Conservation (phyloP, 1,140 invertebrate genomes). For the Aporrectodea caliginosa region DNA sequence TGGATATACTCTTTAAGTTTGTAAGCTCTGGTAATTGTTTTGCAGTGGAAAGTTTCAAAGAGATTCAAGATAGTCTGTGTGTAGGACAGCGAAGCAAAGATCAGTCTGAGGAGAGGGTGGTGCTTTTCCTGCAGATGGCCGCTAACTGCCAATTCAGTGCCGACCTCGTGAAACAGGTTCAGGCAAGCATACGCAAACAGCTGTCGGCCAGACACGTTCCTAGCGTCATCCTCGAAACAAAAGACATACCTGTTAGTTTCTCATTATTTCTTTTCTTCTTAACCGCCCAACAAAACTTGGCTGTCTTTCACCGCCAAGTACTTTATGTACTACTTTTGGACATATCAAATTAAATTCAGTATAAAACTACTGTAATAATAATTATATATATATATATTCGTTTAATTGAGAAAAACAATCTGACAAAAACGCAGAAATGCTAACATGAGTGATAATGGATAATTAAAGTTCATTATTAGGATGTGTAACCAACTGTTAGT, state of each 20-base stretch:
- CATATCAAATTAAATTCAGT: too few relatives aligned
- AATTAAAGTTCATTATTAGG: too few relatives aligned
- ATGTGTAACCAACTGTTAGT: too few relatives aligned
- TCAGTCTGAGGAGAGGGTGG: constrained; percentile 59
- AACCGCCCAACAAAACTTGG: not conserved
- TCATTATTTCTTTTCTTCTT: too few relatives aligned
- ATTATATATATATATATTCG: too few relatives aligned
- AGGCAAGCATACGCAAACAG: constrained; percentile 53
- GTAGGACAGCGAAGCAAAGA: constrained; percentile 56
- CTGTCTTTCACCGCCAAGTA: not conserved
- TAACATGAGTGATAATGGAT: too few relatives aligned
- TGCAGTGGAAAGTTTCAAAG: constrained; percentile 58
- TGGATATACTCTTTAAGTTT: too few relatives aligned
- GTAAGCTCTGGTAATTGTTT: too few relatives aligned
- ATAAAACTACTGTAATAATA: too few relatives aligned
- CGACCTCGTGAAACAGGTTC: constrained; percentile 53
- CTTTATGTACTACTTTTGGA: too few relatives aligned
- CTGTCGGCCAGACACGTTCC: constrained; percentile 61
- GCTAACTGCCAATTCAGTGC: constrained; percentile 48
- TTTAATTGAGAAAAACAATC: too few relatives aligned
- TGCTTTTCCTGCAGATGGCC: constrained; percentile 61
- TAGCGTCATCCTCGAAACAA: constrained; percentile 54
- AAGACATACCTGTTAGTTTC: constrained; percentile 59
- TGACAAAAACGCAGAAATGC: too few relatives aligned
- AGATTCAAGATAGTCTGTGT: constrained; percentile 61